Base-by-base conservation (phyloP, 1,140 invertebrate genomes). In the Halesus radiatus region DNA sequence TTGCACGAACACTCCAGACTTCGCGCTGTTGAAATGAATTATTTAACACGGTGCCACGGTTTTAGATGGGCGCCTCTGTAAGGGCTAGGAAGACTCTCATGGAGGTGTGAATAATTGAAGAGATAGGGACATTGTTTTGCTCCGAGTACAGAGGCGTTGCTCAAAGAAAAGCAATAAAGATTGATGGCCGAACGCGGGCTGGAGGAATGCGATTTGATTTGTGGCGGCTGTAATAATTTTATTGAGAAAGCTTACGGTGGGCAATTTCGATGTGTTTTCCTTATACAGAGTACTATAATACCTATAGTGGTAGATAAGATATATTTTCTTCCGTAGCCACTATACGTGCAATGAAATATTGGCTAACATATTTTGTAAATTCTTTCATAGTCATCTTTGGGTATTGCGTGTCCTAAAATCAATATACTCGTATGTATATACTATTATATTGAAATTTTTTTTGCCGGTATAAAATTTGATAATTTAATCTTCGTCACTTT, bases 61-160 rank as follows among this genome's bases (percentile, higher is more conserved):
- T 68, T 68, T 45, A 45, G 37, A 45, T 45, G 37, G 37, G 37
- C 10, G 37, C 37, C 37, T 45, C 13, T 13, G 64, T 37, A 6
- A 50, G 23, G 62, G 23, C 56, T 26, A 70, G 66, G 64, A 22
- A 13, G 32, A 32, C 16, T 45, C 32, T 68, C 64, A 45, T 68
- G 64, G 66, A 70, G 66, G 66, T 70, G 66, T 70, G n/a, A 70
- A 70, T 70, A 70, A 70, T 70, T 70, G 66, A 70, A 70, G 66
- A 70, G 66, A 70, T 70, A 70, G 66, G 37, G 66, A 70, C 66
- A 70, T 70, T 70, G 66, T 70, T 70, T 37, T 50, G 23, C 62
- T 66, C 8, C 1, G 29, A 29, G 62, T 10, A 32, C 66, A 70
- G 37, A 70, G 66, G 37, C 66, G 66, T 37, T 50, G 22, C 66